A percentile compares a stretch with the other conserved stretches of the same genome.
phyloP scores from a whole-genome alignment of 2,888 invertebrate species.

The Eupithecia dodoneata region DNA sequence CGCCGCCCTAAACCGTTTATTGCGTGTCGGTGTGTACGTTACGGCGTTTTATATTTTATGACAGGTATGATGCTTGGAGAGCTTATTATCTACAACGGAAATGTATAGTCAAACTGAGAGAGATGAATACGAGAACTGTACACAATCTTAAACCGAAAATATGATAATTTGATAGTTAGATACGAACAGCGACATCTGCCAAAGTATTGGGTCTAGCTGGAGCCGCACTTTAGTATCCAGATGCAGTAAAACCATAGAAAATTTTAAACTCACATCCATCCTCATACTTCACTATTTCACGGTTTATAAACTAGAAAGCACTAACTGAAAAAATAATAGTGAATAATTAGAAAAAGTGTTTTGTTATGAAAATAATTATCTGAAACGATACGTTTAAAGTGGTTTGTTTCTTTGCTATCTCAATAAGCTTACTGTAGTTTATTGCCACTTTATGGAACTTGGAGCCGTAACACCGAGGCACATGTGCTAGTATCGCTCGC shows the following conservation, averaged over 20 bases:
- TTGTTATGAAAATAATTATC: not conserved
- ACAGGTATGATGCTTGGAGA: not conserved
- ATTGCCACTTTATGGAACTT: conserved; percentile 15
- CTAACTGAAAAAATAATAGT: not conserved
- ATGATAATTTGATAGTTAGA: too few relatives aligned
- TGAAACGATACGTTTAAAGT: not conserved
- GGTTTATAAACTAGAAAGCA: not conserved
- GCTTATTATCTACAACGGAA: not conserved
- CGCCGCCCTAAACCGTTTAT: not conserved
- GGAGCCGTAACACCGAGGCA: conserved; percentile 36
- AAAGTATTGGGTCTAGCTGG: too few relatives aligned
- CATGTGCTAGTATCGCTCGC: conserved; percentile 38
- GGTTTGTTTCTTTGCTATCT: not conserved
- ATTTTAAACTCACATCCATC: too few relatives aligned
- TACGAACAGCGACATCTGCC: too few relatives aligned
- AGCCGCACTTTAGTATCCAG: too few relatives aligned
- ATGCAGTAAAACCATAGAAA: too few relatives aligned
- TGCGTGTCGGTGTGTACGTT: not conserved
- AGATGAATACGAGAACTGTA: not conserved
- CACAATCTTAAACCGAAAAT: not conserved
- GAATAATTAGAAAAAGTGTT: not conserved
- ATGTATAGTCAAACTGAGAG: not conserved
- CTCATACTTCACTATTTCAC: too few relatives aligned
- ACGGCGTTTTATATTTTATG: not conserved
- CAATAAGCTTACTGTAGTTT: conserved; percentile 7